Evolutionary conservation across 2,797 vertebrate genomes (phyloP), one percentile per base, ranked within the genome.

Genomic region (Alfaro cultratus): DNA sequence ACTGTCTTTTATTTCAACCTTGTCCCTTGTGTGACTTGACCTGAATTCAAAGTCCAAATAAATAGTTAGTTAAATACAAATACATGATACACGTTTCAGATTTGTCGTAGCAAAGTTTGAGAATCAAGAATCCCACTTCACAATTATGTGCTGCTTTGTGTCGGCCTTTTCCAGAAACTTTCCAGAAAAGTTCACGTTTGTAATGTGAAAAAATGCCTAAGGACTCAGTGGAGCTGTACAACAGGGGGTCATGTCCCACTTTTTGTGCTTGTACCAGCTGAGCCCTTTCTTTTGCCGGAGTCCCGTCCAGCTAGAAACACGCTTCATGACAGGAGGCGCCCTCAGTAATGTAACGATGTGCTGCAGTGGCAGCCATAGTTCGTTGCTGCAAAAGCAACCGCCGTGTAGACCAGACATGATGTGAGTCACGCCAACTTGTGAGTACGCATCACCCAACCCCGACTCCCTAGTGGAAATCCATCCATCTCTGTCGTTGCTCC

Each of bases 361-460:
- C 29, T 53, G 70, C 62, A 64, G 76, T 55, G 34, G 82, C 39
- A 55, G 74, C 79, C 62, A 79, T n/a, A 67, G 70, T 70, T 76
- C 10, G 79, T 62, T 82, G 73, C 23, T 5, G 23, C 45, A 18
- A 34, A 53, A 73, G 47, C 39, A 67, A 15, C 57, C 51, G 60
- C 64, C 80, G 13, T 16, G 74, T 41, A 75, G 70, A 68, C 13
- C 70, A 79, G 80, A 81, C 80, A 26, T 46, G 23, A 43, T 72
- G 71, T 86, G 87, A 88, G 87, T 92, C 88, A 89, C 53, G 5
- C 26, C 9, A 64, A 72, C 75, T 71, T 57, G 74, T 88, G 87
- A 53, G 75, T 29, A 18, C 83, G 82, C 39, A 77, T 87, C 78
- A 86, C 73, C 45, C 46, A 85, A 55, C 23, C 46, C 81, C n/a